Evolutionary conservation across 2,113 vertebrate species (phyloP).

Genomic region (Patagioenas fasciata): DNA sequence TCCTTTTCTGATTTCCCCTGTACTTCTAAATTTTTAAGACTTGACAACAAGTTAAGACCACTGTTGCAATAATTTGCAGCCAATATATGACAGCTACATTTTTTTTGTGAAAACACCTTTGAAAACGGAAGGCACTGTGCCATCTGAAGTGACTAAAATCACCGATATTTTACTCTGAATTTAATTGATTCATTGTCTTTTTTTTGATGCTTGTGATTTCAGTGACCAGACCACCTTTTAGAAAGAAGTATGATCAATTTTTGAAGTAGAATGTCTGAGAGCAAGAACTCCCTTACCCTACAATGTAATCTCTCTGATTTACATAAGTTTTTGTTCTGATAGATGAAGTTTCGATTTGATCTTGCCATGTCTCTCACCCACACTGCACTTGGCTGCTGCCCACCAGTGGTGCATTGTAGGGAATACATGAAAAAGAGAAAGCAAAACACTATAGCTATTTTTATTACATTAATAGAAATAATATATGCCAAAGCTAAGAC

Average conservation of each 20-base stretch:
- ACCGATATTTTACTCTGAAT: background rate
- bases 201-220: background rate
- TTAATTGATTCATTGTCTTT: background rate
- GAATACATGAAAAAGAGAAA: conserved; percentile 43
- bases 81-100: rapidly evolving
- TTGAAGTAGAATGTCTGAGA: background rate
- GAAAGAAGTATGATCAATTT: background rate
- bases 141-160: background rate
- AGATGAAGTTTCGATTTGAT: background rate
- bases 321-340: background rate
- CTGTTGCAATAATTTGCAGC: background rate
- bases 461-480: background rate
- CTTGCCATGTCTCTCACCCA: background rate
- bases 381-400: conserved; percentile 58
- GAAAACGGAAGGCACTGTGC: background rate
- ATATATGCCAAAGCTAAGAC: background rate
- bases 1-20: background rate
- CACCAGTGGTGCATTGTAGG: conserved; percentile 64
- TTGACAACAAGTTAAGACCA: background rate
- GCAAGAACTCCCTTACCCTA: background rate
- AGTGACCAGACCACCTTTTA: background rate
- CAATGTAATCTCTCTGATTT: background rate
- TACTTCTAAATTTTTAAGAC: background rate
- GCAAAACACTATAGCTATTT: background rate
- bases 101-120: background rate